Base-by-base conservation (phyloP, 1,140 invertebrate species). In the Hycleus cichorii region DNA sequence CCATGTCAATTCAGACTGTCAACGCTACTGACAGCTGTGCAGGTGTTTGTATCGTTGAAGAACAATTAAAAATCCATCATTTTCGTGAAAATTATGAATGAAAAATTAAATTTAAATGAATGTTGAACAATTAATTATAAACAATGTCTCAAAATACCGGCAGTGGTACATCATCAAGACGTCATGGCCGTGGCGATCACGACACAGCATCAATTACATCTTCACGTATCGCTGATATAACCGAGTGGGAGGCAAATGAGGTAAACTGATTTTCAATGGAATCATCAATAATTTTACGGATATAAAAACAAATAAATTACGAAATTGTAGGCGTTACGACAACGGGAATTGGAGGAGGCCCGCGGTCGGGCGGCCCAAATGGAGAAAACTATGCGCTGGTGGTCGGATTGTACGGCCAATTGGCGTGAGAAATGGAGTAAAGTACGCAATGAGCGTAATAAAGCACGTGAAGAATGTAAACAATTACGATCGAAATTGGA, bases 371-470 rank as follows among this genome's bases (percentile, higher is more conserved):
- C 92, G 3, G 86, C 91, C 0, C 95, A 98, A 75, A 97, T 98
- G 95, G 95, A 98, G 72, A 98, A 98, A 76, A 98, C 95, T 0
- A 97, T 98, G 93, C 79, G 92, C 49, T 98, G 95, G 95, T 98
- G 95, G 95, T 90, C 88, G 0, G 89, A 91, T 64, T 93, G 90
- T 71, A 97, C 94, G 0, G 86, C 87, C 9, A 90, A 91, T 69
- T 93, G 90, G 90, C 79, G 94, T 6, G 92, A 96, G 73, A 97
- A 97, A 72, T 98, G 95, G 95, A 94, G 90, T 74, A 95, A 96
- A 76, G 86, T 90, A 4, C 76, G 90, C 46, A 89, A 86, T 69
- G 90, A 94, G 75, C 78, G 90, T 12, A 93, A 93, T 68, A 88
- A 91, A 74, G 87, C 91, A 0, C 74, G 91, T 39, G 93, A 95